These are phyloP conservation scores for Orthochromis indermauri DNA, from an alignment of 2,113 vertebrate genomes.

Conservation along the genomic window DNA sequence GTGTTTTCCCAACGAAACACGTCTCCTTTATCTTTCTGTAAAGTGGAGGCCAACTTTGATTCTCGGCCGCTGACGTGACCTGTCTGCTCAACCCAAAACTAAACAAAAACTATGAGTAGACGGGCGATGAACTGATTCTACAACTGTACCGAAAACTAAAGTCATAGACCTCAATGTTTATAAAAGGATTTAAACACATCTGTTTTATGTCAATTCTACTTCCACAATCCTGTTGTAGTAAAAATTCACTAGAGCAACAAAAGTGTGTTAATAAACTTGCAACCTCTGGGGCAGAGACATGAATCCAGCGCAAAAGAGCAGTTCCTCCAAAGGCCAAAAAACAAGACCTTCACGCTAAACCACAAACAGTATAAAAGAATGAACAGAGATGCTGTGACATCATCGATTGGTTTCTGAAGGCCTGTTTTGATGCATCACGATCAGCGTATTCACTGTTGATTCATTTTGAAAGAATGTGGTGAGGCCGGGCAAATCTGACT, in stretches of 20 bases:
- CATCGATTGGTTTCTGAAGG: neutral
- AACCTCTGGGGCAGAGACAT: neutral
- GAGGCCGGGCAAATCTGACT: neutral
- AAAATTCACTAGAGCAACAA: neutral
- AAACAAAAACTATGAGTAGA: neutral
- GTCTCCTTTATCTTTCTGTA: neutral
- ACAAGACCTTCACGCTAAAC: neutral
- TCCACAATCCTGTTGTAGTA: neutral
- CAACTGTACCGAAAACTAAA: neutral
- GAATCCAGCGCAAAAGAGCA: neutral
- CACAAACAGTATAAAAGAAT: neutral
- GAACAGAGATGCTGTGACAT: neutral
- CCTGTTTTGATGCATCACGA: neutral
- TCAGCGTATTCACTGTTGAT: neutral
- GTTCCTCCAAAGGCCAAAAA: neutral
- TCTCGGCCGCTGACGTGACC: neutral
- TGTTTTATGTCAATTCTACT: neutral
- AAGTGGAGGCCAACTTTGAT: neutral
- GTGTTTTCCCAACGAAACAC: neutral
- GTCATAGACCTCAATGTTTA: neutral
- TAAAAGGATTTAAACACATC: neutral
- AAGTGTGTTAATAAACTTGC: neutral
- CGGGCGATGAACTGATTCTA: neutral
- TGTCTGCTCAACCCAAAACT: neutral
- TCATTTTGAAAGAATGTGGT: neutral